Evolutionary conservation across 1,140 invertebrate species (phyloP).

Genomic region (Radopholus similis): DNA sequence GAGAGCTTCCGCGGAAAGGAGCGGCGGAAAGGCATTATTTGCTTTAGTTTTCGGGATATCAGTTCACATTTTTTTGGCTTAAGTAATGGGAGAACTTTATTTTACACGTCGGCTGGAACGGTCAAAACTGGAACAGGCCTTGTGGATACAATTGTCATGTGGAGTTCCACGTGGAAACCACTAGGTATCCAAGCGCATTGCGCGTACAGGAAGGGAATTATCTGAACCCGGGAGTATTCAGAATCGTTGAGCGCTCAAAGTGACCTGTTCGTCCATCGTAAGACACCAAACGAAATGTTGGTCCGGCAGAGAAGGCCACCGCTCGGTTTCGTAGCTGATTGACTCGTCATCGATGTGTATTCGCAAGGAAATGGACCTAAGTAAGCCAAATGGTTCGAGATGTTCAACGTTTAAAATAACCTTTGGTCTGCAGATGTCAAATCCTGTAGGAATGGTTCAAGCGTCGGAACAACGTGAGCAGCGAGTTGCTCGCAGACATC

Average conservation of each 20-base stretch:
- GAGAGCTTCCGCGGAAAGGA: no score
- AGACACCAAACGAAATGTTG: constrained; percentile 25
- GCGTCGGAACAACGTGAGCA: constrained; percentile 6
- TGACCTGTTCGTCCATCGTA: constrained; percentile 26
- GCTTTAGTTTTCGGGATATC: no score
- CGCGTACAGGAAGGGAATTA: constrained; percentile 32
- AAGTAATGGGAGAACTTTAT: no score
- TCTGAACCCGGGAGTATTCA: background rate
- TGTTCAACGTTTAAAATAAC: background rate
- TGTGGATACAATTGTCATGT: constrained; percentile 26
- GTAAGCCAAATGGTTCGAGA: background rate
- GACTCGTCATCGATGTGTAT: constrained; percentile 18
- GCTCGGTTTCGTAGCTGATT: constrained; percentile 20
- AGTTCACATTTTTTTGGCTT: background rate
- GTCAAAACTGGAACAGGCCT: constrained; percentile 9
- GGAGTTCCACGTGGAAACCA: constrained; percentile 27
- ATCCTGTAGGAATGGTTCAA: constrained; percentile 23
- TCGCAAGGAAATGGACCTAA: constrained; percentile 15
- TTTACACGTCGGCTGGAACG: background rate
- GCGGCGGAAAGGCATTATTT: no score
- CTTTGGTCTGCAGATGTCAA: constrained; percentile 15
- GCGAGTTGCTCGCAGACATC: constrained; percentile 33
- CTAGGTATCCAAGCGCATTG: constrained; percentile 27
- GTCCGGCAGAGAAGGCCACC: constrained; percentile 11
- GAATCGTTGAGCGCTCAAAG: background rate